A percentile compares a stretch with the other conserved stretches of the same genome.
Conservation (phyloP, 2,888 invertebrate species). For the Tachina lurida region DNA sequence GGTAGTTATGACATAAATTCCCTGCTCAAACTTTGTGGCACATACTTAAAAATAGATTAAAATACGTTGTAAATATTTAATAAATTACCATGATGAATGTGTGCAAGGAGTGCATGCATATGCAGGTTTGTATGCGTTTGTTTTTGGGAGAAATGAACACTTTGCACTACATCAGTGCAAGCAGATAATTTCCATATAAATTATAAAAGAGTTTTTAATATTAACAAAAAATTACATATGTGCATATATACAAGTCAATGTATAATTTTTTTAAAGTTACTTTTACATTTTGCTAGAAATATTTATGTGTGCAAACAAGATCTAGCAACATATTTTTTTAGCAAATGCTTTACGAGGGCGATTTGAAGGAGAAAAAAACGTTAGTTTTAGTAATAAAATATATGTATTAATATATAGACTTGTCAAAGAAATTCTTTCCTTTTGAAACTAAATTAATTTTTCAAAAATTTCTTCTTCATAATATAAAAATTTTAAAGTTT, state of each 20-base stretch:
- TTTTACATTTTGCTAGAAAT: background rate
- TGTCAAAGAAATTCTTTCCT: no score
- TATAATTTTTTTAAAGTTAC: background rate
- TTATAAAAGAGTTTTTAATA: constrained; percentile 56
- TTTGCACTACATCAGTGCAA: constrained; percentile 13
- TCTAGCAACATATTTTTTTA: constrained; percentile 21
- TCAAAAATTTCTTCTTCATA: no score
- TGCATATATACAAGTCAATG: background rate
- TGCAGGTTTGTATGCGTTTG: background rate
- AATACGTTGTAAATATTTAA: constrained; percentile 62
- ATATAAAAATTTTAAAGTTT: no score
- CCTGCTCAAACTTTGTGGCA: constrained; percentile 49
- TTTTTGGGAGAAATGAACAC: constrained; percentile 9
- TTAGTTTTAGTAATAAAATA: background rate
- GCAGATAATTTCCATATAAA: constrained; percentile 61
- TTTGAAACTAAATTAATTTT: no score
- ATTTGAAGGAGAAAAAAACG: background rate
- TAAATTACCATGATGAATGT: constrained; percentile 55
- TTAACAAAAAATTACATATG: background rate
- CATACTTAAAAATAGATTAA: constrained; percentile 68
- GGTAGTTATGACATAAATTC: constrained; percentile 48
- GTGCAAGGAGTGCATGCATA: constrained; percentile 15
- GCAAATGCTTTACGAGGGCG: background rate
- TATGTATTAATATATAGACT: no score
- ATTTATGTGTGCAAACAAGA: background rate